A percentile compares a stretch with the other conserved stretches of the same genome.
phyloP scores from a whole-genome alignment of 2,113 vertebrate species.

The Benthochromis sp. region DNA sequence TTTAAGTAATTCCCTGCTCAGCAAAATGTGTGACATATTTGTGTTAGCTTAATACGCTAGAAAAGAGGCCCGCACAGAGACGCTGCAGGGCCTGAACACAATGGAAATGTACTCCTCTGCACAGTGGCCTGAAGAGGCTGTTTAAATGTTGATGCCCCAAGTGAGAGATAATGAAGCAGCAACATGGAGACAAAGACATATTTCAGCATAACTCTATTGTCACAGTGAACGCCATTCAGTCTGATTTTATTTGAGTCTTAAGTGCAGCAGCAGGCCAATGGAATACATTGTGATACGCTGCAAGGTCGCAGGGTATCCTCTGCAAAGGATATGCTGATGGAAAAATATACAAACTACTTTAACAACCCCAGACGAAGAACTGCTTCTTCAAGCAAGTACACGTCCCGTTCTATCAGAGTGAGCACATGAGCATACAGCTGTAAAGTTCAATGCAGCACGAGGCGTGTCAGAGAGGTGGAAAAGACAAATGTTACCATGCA shows the following conservation, averaged over 20 bases:
- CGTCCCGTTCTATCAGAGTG: not conserved
- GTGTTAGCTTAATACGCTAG: not conserved
- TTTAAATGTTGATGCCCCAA: not conserved
- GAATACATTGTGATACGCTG: not conserved
- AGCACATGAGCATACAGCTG: not conserved
- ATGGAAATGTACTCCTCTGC: not conserved
- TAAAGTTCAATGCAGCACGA: not conserved
- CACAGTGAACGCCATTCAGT: conserved; percentile 21
- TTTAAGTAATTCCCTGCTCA: not conserved
- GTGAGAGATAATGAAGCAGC: not conserved
- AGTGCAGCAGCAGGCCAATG: conserved; percentile 9
- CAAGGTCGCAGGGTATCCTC: not conserved
- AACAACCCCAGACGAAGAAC: not conserved
- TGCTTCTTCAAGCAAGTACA: not conserved
- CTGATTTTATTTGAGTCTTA: conserved; percentile 43
- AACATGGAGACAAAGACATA: not conserved
- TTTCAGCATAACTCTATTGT: not conserved
- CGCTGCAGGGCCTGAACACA: not conserved
- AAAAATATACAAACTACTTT: not conserved
- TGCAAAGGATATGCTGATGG: not conserved
- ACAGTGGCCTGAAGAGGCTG: not conserved
- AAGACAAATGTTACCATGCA: not conserved
- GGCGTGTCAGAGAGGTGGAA: not conserved
- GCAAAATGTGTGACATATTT: not conserved
- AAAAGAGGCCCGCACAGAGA: not conserved